Percentiles rank a stretch among this genome's conserved stretches.
Evolutionary conservation across 1,140 invertebrate genomes (phyloP).

Genomic region (Copidosoma floridanum): DNA sequence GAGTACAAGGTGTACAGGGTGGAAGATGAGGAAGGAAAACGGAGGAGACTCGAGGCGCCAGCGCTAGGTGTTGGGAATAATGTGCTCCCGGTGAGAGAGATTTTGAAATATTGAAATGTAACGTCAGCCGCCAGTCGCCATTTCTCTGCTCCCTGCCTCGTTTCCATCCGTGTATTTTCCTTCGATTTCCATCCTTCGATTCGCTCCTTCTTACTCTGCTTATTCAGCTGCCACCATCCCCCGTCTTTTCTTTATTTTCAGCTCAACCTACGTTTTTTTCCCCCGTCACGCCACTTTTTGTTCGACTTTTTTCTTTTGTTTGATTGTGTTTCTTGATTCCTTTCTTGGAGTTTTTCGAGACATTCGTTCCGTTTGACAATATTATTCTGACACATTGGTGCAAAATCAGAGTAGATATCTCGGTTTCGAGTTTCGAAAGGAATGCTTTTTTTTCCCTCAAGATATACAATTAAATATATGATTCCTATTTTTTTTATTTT

Average conservation of each 20-base stretch:
- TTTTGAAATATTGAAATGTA: slow-evolving; percentile 42
- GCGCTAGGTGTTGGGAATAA: no score
- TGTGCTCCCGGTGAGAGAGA: slow-evolving; percentile 6
- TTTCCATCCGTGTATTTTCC: slow-evolving; percentile 9
- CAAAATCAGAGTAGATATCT: no score
- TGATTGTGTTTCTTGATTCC: no score
- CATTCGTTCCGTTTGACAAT: no score
- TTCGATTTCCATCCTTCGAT: slow-evolving; percentile 1
- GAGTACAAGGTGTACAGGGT: neutral
- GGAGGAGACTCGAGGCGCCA: neutral
- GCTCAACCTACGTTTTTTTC: neutral
- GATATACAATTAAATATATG: no score
- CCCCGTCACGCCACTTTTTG: neutral
- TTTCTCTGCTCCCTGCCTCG: slow-evolving; percentile 4
- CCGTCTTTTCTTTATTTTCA: neutral
- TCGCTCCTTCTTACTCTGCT: no score
- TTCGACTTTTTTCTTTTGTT: neutral
- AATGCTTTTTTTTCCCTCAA: no score
- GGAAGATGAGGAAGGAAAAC: neutral
- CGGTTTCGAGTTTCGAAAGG: no score
- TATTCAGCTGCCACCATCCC: neutral
- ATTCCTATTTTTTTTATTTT: no score
- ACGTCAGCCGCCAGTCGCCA: slow-evolving; percentile 21
- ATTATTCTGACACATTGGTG: no score
- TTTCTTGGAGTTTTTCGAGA: no score